These are phyloP conservation scores for Chymomyza caudatula DNA, from an alignment of 2,888 invertebrate species.

Conservation along the genomic window DNA sequence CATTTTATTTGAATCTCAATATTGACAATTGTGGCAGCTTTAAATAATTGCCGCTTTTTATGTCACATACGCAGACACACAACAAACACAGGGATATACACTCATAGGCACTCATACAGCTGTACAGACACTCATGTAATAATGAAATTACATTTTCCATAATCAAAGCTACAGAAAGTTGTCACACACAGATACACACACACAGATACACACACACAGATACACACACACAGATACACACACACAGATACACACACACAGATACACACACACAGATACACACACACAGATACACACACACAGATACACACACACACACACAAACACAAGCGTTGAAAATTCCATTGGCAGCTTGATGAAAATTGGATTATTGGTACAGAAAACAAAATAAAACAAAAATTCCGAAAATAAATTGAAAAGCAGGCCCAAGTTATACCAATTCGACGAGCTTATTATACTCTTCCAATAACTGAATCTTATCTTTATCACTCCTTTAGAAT, in stretches of 20 bases:
- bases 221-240: no score
- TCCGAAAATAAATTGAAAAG: no score
- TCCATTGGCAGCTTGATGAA: neutral
- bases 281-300: neutral
- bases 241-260: neutral
- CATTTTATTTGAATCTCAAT: neutral
- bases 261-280: neutral
- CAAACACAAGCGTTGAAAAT: neutral
- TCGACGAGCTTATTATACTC: no score
- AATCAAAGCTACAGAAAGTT: neutral
- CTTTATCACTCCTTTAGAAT: no score
- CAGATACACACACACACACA: neutral
- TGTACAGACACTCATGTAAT: conserved; percentile 24
- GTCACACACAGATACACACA: neutral
- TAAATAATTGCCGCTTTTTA: conserved; percentile 21
- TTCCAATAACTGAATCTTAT: no score
- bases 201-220: no score
- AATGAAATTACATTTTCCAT: conserved; percentile 33
- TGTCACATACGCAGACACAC: conserved; percentile 5
- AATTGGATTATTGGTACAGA: neutral
- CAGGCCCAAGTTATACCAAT: no score
- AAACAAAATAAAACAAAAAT: neutral
- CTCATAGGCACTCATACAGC: conserved; percentile 11
- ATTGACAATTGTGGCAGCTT: neutral
- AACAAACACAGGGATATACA: neutral